These are phyloP conservation scores for Drosophila ananassae DNA, from an alignment of 1,140 invertebrate genomes.

Conservation along the genomic window DNA sequence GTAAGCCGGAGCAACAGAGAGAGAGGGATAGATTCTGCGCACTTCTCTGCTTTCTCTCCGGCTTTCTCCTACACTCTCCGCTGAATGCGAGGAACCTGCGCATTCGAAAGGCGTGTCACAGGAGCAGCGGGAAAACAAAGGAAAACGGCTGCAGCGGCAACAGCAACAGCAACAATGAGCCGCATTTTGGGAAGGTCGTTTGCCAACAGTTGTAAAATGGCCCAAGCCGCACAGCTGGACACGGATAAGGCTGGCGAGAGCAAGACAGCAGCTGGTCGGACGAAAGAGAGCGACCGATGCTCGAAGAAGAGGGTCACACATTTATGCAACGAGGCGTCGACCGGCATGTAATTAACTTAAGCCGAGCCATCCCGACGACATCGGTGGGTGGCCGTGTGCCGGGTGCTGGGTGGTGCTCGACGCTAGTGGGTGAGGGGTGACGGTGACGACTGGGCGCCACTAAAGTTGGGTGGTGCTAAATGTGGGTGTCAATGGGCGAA, in stretches of 20 bases:
- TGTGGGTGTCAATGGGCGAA: slow-evolving; percentile 11
- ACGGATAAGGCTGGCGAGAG: slow-evolving; percentile 12
- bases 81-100: slow-evolving; percentile 61
- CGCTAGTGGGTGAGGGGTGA: neutral
- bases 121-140: slow-evolving; percentile 46
- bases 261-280: slow-evolving; percentile 1
- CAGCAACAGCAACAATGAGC: slow-evolving; percentile 39
- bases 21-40: slow-evolving; percentile 49
- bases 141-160: slow-evolving; percentile 17
- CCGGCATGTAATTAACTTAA: slow-evolving; percentile 80
- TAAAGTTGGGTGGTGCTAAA: slow-evolving; percentile 11
- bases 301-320: slow-evolving; percentile 60
- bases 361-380: slow-evolving; percentile 57
- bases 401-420: no score
- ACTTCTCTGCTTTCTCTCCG: slow-evolving; percentile 30
- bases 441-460: slow-evolving; percentile 2
- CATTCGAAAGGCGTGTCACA: slow-evolving; percentile 76
- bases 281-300: slow-evolving; percentile 27
- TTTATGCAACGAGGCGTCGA: slow-evolving; percentile 80
- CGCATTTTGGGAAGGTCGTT: slow-evolving; percentile 77
- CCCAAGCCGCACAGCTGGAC: slow-evolving; percentile 72
- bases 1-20: neutral
- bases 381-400: slow-evolving; percentile 12
- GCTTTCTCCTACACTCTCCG: slow-evolving; percentile 41
- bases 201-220: slow-evolving; percentile 76